phyloP scores from a whole-genome alignment of 2,113 vertebrate species.

The Poeciliopsis turrubarensis region DNA sequence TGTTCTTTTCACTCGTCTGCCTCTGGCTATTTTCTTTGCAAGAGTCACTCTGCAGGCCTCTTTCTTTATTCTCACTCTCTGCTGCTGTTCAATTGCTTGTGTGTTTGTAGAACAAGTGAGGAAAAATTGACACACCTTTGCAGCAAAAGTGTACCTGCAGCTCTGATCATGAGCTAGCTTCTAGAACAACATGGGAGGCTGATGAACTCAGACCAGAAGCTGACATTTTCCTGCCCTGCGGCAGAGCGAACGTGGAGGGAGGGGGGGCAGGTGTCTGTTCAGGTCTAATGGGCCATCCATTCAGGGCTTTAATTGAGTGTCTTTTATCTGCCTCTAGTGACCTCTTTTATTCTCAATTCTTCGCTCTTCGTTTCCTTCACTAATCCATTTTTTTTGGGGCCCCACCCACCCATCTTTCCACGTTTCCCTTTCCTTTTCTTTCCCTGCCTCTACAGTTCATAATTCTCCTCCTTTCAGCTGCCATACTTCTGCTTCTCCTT shows the following conservation, averaged over 20 bases:
- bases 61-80: constrained; percentile 23
- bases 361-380: constrained; percentile 42
- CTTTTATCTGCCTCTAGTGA: constrained; percentile 73
- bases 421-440: not conserved
- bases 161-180: constrained; percentile 58
- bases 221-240: constrained; percentile 69
- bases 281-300: constrained; percentile 72
- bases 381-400: constrained; percentile 36
- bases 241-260: constrained; percentile 23
- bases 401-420: not conserved
- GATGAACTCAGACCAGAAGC: constrained; percentile 62
- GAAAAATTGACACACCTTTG: constrained; percentile 59
- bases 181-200: constrained; percentile 58
- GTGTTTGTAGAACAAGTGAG: constrained; percentile 42
- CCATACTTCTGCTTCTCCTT: constrained; percentile 14
- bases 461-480: constrained; percentile 9
- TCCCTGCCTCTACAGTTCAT: not conserved
- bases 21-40: constrained; percentile 49
- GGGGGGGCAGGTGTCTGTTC: constrained; percentile 66
- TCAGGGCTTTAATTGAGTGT: constrained; percentile 75
- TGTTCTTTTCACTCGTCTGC: constrained; percentile 32
- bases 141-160: constrained; percentile 57
- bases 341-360: constrained; percentile 70
- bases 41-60: constrained; percentile 35
- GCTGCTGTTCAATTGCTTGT: constrained; percentile 21